Evolutionary conservation across 2,888 invertebrate genomes (phyloP), one percentile per base, ranked within the genome.

Genomic region (Drosophila falleni): DNA sequence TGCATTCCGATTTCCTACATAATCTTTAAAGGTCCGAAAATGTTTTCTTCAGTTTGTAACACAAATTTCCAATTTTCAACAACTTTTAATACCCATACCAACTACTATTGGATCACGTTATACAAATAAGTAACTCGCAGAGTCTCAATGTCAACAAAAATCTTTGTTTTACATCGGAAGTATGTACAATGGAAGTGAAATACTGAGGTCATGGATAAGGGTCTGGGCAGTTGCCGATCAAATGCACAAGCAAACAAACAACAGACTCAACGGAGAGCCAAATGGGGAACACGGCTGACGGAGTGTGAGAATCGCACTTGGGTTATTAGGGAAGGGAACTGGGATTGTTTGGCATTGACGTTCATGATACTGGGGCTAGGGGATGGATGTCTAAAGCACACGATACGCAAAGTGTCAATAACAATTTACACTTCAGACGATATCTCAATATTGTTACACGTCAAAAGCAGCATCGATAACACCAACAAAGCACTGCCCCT

Each of bases 361-460:
- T 77, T 87, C 81, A 87, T 83, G 81, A 78, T 71, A 71, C 76
- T 81, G 68, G 51, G 74, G 70, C 64, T 61, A 35, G 47, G 26
- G 55, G 46, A 49, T 55, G 55, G 46, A 42, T 55, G 63, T 58
- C 72, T 46, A 71, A 70, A 64, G 64, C 66, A 67, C 63, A 67
- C 74, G 78, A 75, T 73, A 74, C 80, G 80, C 80, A 89, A 71
- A 85, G 87, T 89, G 86, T 86, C 89, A 89, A 86, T 86, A 86
- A 88, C 86, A 86, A 86, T 86, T 86, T 86, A 86, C 86, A 86
- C 86, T 86, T 86, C 86, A 86, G 89, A 89, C 89, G 83, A 89
- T 85, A 85, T 89, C 85, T 89, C 86, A 85, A 85, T 89, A 85
- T 85, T 85, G 89, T 87, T 85, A 82, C 72, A 82, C 71, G 83